Base-by-base conservation (phyloP, 2,888 invertebrate species). In the Orgyia antiqua region DNA sequence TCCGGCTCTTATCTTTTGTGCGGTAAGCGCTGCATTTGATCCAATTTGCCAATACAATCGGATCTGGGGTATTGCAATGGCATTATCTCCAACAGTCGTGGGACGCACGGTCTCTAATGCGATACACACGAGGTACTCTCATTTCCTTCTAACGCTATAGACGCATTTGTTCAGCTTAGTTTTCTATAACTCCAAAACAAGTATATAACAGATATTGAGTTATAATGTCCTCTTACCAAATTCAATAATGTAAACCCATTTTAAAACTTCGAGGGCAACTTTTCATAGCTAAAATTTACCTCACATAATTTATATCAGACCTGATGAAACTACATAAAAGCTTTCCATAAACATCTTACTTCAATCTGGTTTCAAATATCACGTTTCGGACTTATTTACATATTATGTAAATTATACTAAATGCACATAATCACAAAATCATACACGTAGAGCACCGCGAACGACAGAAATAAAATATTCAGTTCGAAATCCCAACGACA, bases 31-130 rank as follows among this genome's bases (percentile, higher is more conserved):
- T 84, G 84, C 87, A 86, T 87, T 87, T 86, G 82, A 87, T 87
- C 82, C 87, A 87, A 87, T 87, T 87, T 84, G 76, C 80, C 84
- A 80, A 84, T 83, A 84, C 84, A 83, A 87, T 87, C 82, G 72
- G 75, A 83, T 82, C 75, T 64, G 56, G 72, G 71, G 72, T 80
- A 82, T 82, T 82, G 83, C 82, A 77, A 75, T 78, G 75, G 82
- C 79, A 83, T 84, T 86, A 86, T 83, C 82, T 79, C 63, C 62
- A 54, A 42, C 61, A 52, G 58, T 53, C 63, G 69, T 66, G 67
- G 70, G 65, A 69, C 60, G 58, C 49, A 57, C 67, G 61, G 68
- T 61, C 67, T 77, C 71, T 77, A 78, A 78, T 76, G 73, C 74
- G 72, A 75, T 75, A 62, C 55, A 51, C 51, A 58, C 65, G 66